These are phyloP conservation scores for Sceloporus tristichus DNA, from an alignment of 2,113 vertebrate species.

Conservation along the genomic window DNA sequence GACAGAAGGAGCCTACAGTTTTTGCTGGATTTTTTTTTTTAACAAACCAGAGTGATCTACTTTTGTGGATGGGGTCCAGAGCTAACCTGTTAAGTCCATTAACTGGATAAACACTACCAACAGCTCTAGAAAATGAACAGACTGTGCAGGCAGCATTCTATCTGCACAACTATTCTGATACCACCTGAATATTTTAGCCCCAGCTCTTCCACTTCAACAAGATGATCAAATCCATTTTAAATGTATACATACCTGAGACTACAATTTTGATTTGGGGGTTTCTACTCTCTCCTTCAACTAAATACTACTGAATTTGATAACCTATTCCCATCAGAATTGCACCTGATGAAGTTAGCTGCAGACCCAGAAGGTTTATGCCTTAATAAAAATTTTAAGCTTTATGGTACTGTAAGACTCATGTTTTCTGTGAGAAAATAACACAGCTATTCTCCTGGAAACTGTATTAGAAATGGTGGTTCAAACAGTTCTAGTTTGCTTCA, in stretches of 20 bases:
- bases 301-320: conserved; percentile 3
- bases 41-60: no score
- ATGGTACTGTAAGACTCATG: background rate
- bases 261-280: background rate
- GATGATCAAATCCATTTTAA: background rate
- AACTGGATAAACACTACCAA: background rate
- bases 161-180: background rate
- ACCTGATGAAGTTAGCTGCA: background rate
- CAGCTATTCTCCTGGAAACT: background rate
- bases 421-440: background rate
- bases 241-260: background rate
- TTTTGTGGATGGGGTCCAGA: background rate
- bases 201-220: background rate
- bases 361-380: background rate
- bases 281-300: background rate
- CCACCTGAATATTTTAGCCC: background rate
- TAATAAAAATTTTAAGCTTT: background rate
- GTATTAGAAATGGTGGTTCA: background rate
- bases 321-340: conserved; percentile 3
- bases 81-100: background rate
- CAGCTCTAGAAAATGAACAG: background rate
- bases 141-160: background rate
- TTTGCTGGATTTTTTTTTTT: no score
- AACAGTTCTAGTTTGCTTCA: background rate
- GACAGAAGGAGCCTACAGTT: no score